Percentiles rank a stretch among this genome's conserved stretches.
phyloP scores from a whole-genome alignment of 2,888 invertebrate species.

The Opisthograptis luteolata region DNA sequence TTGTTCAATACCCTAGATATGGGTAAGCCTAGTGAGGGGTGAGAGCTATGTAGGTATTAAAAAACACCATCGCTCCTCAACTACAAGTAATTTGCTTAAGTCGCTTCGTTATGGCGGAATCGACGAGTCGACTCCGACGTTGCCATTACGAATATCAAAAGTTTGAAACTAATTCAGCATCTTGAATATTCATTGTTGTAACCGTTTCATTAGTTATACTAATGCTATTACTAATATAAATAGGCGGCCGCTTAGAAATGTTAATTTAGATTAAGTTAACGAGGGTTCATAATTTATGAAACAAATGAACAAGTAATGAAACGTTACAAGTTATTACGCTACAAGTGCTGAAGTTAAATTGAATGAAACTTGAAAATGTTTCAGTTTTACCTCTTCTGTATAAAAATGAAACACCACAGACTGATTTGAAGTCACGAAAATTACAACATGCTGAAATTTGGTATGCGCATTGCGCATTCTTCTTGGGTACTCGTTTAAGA shows the following conservation, averaged over 20 bases:
- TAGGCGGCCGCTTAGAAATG: conserved; percentile 21
- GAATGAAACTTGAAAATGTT: too few relatives aligned
- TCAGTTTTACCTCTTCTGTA: too few relatives aligned
- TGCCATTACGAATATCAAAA: conserved; percentile 54
- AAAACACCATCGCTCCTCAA: background rate
- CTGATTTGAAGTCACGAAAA: too few relatives aligned
- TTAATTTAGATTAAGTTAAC: conserved; percentile 14
- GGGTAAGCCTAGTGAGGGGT: too few relatives aligned
- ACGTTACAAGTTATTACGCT: too few relatives aligned
- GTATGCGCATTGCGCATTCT: too few relatives aligned
- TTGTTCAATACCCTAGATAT: too few relatives aligned
- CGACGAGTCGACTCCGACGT: conserved; percentile 39
- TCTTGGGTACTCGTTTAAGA: too few relatives aligned
- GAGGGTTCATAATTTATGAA: background rate
- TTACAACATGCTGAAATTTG: too few relatives aligned
- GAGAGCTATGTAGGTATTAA: too few relatives aligned
- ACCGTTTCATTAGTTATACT: conserved; percentile 39
- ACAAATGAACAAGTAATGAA: too few relatives aligned
- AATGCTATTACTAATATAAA: conserved; percentile 37
- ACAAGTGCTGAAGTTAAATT: background rate
- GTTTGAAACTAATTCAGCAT: conserved; percentile 43
- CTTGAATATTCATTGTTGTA: conserved; percentile 56
- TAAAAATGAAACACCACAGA: too few relatives aligned
- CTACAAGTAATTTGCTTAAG: conserved; percentile 59
- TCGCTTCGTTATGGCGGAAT: conserved; percentile 54